phyloP scores from a whole-genome alignment of 2,888 invertebrate genomes.

The Thymelicus sylvestris region DNA sequence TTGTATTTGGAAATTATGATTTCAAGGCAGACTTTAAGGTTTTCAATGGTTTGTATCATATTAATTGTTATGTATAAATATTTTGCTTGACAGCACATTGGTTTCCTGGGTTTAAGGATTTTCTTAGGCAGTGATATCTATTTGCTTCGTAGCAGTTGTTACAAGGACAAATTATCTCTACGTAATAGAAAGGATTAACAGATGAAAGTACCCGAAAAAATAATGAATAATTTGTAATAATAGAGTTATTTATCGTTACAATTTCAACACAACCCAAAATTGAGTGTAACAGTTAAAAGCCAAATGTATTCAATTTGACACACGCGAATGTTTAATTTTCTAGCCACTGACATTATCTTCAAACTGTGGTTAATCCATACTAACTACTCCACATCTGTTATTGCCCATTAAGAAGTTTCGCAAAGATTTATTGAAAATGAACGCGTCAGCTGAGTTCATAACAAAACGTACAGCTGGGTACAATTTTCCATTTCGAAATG shows the following conservation, averaged over 20 bases:
- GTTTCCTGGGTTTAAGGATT: neutral
- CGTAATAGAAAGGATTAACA: too few species aligned
- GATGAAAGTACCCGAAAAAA: too few species aligned
- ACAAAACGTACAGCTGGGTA: slow-evolving; percentile 61
- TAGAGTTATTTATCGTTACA: too few species aligned
- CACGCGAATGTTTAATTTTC: neutral
- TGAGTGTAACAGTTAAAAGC: too few species aligned
- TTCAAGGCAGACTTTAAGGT: neutral
- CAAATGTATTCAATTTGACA: too few species aligned
- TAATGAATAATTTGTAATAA: too few species aligned
- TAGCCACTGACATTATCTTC: neutral
- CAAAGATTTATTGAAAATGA: slow-evolving; percentile 54
- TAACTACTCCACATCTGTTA: slow-evolving; percentile 41
- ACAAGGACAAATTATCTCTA: too few species aligned
- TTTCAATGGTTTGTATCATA: neutral
- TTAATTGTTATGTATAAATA: neutral
- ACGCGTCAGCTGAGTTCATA: slow-evolving; percentile 55
- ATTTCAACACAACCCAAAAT: too few species aligned
- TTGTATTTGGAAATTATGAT: neutral
- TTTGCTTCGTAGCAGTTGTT: too few species aligned
- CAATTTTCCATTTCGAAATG: slow-evolving; percentile 80
- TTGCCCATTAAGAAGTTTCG: slow-evolving; percentile 36
- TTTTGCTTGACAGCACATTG: too few species aligned
- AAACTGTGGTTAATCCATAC: neutral
- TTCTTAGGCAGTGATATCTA: too few species aligned